A percentile compares a stretch with the other conserved stretches of the same genome.
Evolutionary conservation across 2,888 invertebrate species (phyloP).

Genomic region (Macrosoma leucophasiata): DNA sequence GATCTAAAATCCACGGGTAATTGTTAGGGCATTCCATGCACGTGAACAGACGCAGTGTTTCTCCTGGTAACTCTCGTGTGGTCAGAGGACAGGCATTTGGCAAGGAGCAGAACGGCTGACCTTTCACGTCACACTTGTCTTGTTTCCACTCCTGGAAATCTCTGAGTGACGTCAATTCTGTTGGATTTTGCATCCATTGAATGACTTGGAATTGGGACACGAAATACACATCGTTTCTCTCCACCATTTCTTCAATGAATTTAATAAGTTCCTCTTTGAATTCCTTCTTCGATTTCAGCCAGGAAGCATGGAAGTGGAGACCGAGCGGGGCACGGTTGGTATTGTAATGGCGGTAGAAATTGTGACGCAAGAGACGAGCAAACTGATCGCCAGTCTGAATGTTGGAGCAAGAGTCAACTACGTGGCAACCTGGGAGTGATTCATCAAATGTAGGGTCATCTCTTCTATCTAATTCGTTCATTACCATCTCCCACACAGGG

Average conservation of each 20-base stretch:
- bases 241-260: conserved; percentile 95
- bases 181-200: conserved; percentile 97
- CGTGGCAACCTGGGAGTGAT: conserved; percentile 94
- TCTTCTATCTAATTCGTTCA: conserved; percentile 95
- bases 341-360: conserved; percentile 95
- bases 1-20: conserved; percentile 96
- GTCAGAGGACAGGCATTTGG: conserved; percentile 94
- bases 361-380: conserved; percentile 91
- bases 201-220: conserved; percentile 93
- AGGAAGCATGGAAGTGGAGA: conserved; percentile 95
- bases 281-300: conserved; percentile 95
- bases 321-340: conserved; percentile 95
- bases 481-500: conserved; percentile 97
- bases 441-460: conserved; percentile 96
- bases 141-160: conserved; percentile 96
- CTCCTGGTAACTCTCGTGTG: conserved; percentile 93
- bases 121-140: conserved; percentile 95
- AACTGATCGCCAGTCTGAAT: conserved; percentile 94
- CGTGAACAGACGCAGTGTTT: conserved; percentile 93
- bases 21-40: conserved; percentile 98
- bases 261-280: conserved; percentile 93
- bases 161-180: conserved; percentile 87
- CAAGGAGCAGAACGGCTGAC: conserved; percentile 93
- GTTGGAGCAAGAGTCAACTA: conserved; percentile 96
- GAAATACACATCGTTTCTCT: conserved; percentile 93